Evolutionary conservation across 2,797 vertebrate genomes (phyloP).

Genomic region (Lepilemur septentrionalis): DNA sequence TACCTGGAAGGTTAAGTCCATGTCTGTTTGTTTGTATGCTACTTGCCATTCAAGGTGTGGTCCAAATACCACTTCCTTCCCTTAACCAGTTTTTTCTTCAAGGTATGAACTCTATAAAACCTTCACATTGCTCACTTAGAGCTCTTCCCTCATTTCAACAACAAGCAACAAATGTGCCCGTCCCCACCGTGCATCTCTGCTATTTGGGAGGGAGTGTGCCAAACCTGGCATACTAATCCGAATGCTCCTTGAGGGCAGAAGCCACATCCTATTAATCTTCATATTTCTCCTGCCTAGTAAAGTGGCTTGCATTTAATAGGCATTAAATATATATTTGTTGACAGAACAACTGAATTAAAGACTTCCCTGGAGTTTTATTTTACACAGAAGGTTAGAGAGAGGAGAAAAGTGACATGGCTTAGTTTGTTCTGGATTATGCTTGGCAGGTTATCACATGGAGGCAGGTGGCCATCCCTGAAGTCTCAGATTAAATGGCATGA

Average conservation of each 20-base stretch:
- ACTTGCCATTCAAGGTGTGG: background rate
- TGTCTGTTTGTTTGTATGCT: background rate
- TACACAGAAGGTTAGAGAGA: slow-evolving; percentile 6
- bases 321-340: slow-evolving; percentile 65
- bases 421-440: slow-evolving; percentile 6
- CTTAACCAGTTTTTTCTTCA: background rate
- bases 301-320: slow-evolving; percentile 47
- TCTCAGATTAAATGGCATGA: background rate
- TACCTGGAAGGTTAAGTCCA: background rate
- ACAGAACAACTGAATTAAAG: slow-evolving; percentile 61
- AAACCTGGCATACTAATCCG: background rate
- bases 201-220: background rate
- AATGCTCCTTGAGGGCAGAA: background rate
- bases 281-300: slow-evolving; percentile 18
- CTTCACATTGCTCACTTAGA: background rate
- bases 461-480: background rate
- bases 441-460: background rate
- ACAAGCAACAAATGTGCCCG: background rate
- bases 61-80: background rate
- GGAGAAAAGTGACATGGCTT: background rate
- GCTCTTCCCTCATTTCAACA: background rate
- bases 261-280: slow-evolving; percentile 39
- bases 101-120: background rate
- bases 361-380: slow-evolving; percentile 59
- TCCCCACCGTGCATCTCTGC: background rate